phyloP scores from a whole-genome alignment of 2,888 invertebrate species.

The Tiphia femorata region DNA sequence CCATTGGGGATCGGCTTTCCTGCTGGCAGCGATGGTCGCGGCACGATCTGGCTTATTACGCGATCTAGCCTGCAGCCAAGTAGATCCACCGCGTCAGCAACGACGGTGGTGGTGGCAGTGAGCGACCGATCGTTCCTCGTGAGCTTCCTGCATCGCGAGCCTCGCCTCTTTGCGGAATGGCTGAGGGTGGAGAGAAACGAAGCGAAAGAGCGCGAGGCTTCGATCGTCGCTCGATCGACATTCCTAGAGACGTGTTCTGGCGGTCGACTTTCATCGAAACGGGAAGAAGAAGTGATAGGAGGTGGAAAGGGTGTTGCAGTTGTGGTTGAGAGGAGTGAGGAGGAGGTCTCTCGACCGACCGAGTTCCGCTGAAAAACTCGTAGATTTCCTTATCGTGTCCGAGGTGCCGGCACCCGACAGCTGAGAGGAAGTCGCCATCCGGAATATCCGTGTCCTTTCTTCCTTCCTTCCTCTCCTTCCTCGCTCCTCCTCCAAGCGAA shows the following conservation, averaged over 20 bases:
- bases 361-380: conserved; percentile 42
- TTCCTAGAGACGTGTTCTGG: conserved; percentile 18
- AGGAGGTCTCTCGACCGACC: too few species aligned
- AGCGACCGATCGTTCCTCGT: conserved; percentile 14
- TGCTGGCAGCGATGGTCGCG: too few species aligned
- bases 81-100: not conserved
- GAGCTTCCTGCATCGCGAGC: conserved; percentile 17
- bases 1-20: too few species aligned
- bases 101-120: not conserved
- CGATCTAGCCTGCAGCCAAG: not conserved
- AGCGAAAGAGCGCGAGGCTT: not conserved
- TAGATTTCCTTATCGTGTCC: conserved; percentile 46
- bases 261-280: conserved; percentile 45
- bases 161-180: conserved; percentile 2
- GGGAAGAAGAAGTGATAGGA: conserved; percentile 27
- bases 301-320: conserved; percentile 1
- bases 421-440: conserved; percentile 55
- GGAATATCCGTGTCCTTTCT: conserved; percentile 38
- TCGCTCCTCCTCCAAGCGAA: not conserved
- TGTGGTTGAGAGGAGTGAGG: too few species aligned
- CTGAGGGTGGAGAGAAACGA: not conserved
- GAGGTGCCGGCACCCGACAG: conserved; percentile 32
- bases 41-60: not conserved
- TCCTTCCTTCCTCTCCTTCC: not conserved
- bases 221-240: conserved; percentile 17